These are phyloP conservation scores for Aricia agestis DNA, from an alignment of 1,140 invertebrate species.

Conservation along the genomic window DNA sequence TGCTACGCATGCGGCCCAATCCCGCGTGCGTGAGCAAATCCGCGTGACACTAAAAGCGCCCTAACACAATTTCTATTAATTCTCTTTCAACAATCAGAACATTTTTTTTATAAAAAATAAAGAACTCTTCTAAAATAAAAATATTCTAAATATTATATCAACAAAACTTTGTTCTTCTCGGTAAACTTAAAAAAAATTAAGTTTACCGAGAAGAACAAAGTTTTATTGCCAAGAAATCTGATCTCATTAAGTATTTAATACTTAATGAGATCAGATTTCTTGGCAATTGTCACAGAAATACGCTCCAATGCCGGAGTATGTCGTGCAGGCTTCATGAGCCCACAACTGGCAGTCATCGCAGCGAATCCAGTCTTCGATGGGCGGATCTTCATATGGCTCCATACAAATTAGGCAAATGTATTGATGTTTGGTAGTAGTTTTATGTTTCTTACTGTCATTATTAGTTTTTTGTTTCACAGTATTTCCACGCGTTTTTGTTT, in stretches of 20 bases:
- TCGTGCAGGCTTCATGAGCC: constrained; percentile 30
- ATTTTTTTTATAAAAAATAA: no score
- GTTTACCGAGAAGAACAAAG: no score
- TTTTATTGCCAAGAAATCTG: constrained; percentile 13
- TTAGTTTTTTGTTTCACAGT: background rate
- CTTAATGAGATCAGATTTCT: constrained; percentile 16
- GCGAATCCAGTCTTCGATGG: constrained; percentile 29
- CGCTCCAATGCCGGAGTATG: constrained; percentile 22
- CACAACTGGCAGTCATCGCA: constrained; percentile 25
- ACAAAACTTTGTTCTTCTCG: no score
- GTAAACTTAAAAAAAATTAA: no score
- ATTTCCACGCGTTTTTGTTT: constrained; percentile 9
- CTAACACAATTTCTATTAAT: no score
- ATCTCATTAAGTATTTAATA: background rate
- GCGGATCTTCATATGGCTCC: constrained; percentile 27
- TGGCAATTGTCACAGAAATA: constrained; percentile 24
- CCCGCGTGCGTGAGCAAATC: no score
- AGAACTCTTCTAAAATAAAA: no score
- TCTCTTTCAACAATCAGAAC: no score
- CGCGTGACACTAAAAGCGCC: no score
- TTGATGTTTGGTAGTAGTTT: background rate
- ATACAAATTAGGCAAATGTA: constrained; percentile 21
- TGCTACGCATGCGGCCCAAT: no score
- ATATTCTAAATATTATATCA: no score
- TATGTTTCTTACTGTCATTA: background rate